Conservation (phyloP, 2,113 vertebrate genomes). For the Lophotis ruficrista region DNA sequence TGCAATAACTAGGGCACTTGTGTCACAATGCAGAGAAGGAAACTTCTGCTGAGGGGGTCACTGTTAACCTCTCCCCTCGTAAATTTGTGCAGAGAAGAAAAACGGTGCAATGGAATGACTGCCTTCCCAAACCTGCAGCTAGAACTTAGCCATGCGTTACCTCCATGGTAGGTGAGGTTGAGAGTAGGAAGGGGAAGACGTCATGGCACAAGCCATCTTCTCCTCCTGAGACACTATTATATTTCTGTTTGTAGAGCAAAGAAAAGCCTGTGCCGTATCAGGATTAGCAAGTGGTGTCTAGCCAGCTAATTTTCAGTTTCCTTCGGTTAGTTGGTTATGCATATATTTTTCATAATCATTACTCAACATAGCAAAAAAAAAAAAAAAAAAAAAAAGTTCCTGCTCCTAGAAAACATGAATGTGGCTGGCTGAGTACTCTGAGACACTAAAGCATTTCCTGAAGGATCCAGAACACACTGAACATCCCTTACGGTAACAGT, state of each 20-base stretch:
- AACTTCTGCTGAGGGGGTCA: not conserved
- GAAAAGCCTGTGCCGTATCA: not conserved
- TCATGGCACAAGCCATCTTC: not conserved
- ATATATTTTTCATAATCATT: not conserved
- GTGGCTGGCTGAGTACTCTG: not conserved
- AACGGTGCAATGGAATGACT: rapidly evolving
- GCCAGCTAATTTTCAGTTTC: not conserved
- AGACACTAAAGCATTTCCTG: not conserved
- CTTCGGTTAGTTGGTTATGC: not conserved
- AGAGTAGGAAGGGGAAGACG: not conserved
- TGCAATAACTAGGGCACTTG: not conserved
- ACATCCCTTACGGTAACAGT: too few species aligned
- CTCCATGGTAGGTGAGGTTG: not conserved
- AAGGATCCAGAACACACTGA: not conserved
- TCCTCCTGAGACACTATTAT: not conserved
- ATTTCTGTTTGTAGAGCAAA: not conserved
- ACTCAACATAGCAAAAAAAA: not conserved
- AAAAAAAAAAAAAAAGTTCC: not conserved
- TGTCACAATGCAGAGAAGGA: not conserved
- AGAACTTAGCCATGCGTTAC: not conserved
- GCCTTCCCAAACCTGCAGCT: not conserved
- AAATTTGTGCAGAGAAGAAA: not conserved
- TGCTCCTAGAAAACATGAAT: not conserved
- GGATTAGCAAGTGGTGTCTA: not conserved
- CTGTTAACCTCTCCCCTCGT: not conserved